These are phyloP conservation scores for Halocaridina rubra DNA, from an alignment of 2,888 invertebrate genomes.

Conservation along the genomic window DNA sequence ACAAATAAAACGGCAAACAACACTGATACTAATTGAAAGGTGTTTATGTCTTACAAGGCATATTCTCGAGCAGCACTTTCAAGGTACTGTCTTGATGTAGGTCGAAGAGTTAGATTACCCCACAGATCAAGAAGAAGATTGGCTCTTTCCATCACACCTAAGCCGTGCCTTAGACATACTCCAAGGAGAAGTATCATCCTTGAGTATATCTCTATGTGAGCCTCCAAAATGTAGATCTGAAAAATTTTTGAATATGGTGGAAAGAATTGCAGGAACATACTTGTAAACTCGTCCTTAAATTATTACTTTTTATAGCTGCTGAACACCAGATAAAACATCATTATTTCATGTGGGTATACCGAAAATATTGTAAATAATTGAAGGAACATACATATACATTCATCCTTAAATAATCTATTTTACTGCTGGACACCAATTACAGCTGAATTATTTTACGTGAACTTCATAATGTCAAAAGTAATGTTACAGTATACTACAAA, in stretches of 20 bases:
- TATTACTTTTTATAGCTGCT: too few species aligned
- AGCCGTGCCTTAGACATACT: constrained; percentile 20
- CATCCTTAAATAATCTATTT: too few species aligned
- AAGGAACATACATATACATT: too few species aligned
- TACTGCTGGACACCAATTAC: too few species aligned
- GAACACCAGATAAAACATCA: too few species aligned
- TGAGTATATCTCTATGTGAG: constrained; percentile 34
- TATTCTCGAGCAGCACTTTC: constrained; percentile 16
- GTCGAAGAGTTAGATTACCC: constrained; percentile 38
- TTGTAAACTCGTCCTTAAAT: too few species aligned
- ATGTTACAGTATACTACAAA: too few species aligned
- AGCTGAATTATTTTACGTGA: too few species aligned
- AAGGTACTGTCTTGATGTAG: constrained; percentile 29
- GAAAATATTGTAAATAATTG: too few species aligned
- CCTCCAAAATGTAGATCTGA: constrained; percentile 46
- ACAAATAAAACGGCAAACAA: not conserved
- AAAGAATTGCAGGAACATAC: not conserved
- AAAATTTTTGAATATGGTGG: not conserved
- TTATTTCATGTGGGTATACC: too few species aligned
- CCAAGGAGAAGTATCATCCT: constrained; percentile 37
- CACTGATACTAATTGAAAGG: not conserved
- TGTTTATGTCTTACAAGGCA: constrained; percentile 7
- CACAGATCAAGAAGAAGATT: constrained; percentile 49
- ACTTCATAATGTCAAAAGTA: too few species aligned
- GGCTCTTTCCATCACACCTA: constrained; percentile 38